phyloP scores from a whole-genome alignment of 2,113 vertebrate species.

The Hystrix brachyura region DNA sequence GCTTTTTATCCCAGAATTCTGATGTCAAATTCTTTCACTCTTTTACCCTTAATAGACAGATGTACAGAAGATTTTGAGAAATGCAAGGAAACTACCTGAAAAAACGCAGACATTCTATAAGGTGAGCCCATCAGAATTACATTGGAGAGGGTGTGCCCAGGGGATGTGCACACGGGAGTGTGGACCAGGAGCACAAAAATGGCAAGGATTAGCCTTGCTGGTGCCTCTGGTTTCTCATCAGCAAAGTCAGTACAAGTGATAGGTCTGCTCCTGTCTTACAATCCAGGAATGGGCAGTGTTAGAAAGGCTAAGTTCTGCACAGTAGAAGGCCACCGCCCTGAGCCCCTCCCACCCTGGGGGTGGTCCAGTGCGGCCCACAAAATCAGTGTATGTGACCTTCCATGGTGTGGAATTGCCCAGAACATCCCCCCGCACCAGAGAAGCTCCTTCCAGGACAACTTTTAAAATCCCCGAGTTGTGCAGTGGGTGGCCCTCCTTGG shows the following conservation, averaged over 20 bases:
- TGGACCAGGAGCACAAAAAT: background rate
- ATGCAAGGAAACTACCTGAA: conserved; percentile 98
- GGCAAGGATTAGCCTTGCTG: background rate
- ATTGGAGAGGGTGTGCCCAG: background rate
- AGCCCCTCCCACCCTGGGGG: background rate
- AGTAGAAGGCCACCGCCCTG: background rate
- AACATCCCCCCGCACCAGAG: background rate
- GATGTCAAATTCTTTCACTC: conserved; percentile 21
- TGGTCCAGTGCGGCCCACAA: background rate
- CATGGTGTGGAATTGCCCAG: background rate
- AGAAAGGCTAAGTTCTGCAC: background rate
- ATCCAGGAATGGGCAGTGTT: background rate
- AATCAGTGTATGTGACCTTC: background rate
- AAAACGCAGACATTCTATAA: conserved; percentile 99
- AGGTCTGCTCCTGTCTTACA: background rate
- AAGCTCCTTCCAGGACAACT: background rate
- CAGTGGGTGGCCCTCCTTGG: background rate
- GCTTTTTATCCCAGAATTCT: conserved; percentile 53
- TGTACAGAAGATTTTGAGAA: conserved; percentile 99
- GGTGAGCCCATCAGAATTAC: conserved; percentile 86
- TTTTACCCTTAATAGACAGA: conserved; percentile 91
- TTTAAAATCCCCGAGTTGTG: background rate
- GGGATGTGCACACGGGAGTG: background rate
- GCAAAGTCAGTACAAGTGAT: background rate
- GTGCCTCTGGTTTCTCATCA: background rate